phyloP scores from a whole-genome alignment of 1,140 invertebrate species.

The Zaprionus africanus region DNA sequence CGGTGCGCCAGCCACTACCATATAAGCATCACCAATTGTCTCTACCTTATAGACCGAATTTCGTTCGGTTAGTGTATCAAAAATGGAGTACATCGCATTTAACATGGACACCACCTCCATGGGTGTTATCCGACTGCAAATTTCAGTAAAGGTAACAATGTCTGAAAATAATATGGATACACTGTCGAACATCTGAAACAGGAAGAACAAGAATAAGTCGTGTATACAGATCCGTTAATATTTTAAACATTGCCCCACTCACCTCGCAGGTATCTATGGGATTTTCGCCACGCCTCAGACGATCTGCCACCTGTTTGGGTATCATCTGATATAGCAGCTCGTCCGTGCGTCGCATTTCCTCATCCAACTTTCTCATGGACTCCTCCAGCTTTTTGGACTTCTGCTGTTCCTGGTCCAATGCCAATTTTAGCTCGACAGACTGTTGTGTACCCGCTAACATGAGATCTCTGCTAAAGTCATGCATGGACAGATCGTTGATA shows the following conservation, averaged over 20 bases:
- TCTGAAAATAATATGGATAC: constrained; percentile 98
- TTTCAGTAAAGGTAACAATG: constrained; percentile 98
- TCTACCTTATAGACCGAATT: constrained; percentile 99
- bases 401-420: constrained; percentile 97
- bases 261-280: constrained; percentile 98
- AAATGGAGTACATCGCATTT: constrained; percentile 97
- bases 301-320: constrained; percentile 97
- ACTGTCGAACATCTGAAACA: constrained; percentile 92
- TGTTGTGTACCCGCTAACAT: constrained; percentile 98
- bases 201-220: not conserved
- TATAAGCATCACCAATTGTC: constrained; percentile 98
- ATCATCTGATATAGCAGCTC: constrained; percentile 99
- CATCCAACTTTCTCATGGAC: constrained; percentile 97
- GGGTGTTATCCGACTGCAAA: constrained; percentile 96
- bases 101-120: constrained; percentile 99
- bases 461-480: constrained; percentile 98
- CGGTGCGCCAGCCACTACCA: constrained; percentile 98
- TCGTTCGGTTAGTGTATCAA: constrained; percentile 95
- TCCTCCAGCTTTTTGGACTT: constrained; percentile 98
- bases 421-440: constrained; percentile 97
- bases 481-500: constrained; percentile 99
- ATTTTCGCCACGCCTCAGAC: constrained; percentile 95
- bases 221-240: not conserved
- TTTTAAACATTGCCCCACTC: constrained; percentile 49
- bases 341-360: constrained; percentile 98